phyloP scores from a whole-genome alignment of 2,113 vertebrate genomes.

The Gobiocypris rarus region DNA sequence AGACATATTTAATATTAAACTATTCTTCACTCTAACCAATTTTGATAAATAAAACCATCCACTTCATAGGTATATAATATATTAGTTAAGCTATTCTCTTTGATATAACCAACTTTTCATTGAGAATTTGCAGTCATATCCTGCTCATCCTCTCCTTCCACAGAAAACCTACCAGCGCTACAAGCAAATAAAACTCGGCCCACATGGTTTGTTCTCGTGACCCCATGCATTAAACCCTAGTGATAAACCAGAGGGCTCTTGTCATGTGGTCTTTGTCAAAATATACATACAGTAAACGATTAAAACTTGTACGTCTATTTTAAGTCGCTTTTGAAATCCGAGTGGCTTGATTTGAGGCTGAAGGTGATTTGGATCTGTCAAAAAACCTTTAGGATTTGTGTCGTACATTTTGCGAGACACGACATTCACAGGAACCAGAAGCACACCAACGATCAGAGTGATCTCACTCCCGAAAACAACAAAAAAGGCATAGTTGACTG shows the following conservation, averaged over 20 bases:
- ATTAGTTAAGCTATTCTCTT: constrained; percentile 24
- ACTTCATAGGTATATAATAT: constrained; percentile 13
- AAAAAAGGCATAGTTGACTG: constrained; percentile 26
- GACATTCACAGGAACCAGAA: constrained; percentile 17
- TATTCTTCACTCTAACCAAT: constrained; percentile 1
- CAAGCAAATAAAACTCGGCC: not conserved
- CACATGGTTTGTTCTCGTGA: constrained; percentile 33
- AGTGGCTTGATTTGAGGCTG: constrained; percentile 15
- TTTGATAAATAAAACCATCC: constrained; percentile 9
- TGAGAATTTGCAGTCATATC: constrained; percentile 16
- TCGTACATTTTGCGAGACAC: not conserved
- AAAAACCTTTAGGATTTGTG: not conserved
- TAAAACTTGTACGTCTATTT: not conserved
- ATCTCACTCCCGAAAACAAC: constrained; percentile 36
- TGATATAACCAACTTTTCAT: not conserved
- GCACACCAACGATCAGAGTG: constrained; percentile 38
- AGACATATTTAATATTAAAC: not conserved
- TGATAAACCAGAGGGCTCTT: not conserved
- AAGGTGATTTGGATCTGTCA: not conserved
- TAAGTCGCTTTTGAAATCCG: not conserved
- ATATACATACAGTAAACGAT: constrained; percentile 2
- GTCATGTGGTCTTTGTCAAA: not conserved
- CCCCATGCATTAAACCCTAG: not conserved
- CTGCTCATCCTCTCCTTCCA: not conserved
- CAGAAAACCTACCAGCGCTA: not conserved